These are phyloP conservation scores for Tauraco erythrolophus DNA, from an alignment of 2,113 vertebrate species.

Conservation along the genomic window DNA sequence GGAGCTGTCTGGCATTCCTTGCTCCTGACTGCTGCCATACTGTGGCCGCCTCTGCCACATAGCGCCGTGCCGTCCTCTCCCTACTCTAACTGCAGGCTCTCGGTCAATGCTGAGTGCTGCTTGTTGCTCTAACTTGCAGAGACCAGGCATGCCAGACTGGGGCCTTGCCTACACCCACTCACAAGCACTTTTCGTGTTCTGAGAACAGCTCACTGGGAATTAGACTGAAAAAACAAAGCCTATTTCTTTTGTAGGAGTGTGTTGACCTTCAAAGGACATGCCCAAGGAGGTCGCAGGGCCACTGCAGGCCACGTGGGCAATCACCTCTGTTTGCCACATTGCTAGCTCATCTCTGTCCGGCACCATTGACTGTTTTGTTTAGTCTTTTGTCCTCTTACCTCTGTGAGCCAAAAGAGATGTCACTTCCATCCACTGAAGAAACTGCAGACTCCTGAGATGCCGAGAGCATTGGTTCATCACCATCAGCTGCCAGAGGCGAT, in stretches of 20 bases:
- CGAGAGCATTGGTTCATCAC: conserved; percentile 44
- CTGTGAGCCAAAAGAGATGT: conserved; percentile 79
- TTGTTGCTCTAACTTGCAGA: background rate
- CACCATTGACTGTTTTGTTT: background rate
- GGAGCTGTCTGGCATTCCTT: background rate
- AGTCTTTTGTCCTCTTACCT: conserved; percentile 63
- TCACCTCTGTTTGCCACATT: background rate
- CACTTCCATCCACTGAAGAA: conserved; percentile 78
- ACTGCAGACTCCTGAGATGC: conserved; percentile 83
- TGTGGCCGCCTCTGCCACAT: background rate
- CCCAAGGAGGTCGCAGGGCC: background rate
- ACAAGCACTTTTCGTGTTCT: background rate
- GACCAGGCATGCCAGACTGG: background rate
- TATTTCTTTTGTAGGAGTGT: background rate
- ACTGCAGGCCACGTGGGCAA: background rate
- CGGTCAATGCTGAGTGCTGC: background rate
- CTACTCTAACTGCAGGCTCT: background rate
- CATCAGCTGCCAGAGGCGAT: background rate
- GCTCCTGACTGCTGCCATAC: background rate
- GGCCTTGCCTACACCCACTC: background rate
- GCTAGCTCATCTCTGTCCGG: background rate
- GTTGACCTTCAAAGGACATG: background rate
- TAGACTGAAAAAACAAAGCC: background rate
- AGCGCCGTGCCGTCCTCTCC: background rate
- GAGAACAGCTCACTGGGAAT: background rate